These are phyloP conservation scores for Pristionchus entomophagus DNA, from an alignment of 2,888 invertebrate genomes.

Conservation along the genomic window DNA sequence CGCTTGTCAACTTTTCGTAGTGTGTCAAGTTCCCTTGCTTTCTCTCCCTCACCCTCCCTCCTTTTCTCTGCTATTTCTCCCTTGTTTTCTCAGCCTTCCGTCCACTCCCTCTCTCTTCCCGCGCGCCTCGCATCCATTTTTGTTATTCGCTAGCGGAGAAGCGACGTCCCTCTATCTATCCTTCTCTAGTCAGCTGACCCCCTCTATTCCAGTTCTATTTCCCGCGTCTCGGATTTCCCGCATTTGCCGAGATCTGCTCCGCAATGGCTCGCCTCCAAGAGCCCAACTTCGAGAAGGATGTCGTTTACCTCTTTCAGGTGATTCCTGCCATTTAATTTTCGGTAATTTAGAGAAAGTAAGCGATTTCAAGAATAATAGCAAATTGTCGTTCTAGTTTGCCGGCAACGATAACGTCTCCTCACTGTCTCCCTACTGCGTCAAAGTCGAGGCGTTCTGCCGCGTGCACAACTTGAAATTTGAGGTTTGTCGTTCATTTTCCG, in stretches of 20 bases:
- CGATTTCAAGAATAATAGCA: no score
- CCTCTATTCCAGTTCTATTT: neutral
- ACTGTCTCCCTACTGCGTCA: neutral
- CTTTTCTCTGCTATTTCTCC: neutral
- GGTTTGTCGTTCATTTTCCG: neutral
- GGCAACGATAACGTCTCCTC: neutral
- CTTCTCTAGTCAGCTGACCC: neutral
- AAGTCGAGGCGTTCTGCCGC: neutral
- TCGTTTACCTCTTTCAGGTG: constrained; percentile 25
- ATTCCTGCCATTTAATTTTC: neutral
- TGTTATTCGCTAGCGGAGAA: neutral
- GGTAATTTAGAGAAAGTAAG: no score
- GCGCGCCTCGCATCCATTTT: no score
- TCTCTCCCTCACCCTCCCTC: neutral
- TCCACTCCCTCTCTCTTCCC: neutral
- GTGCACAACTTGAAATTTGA: neutral
- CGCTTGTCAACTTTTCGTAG: constrained; percentile 1
- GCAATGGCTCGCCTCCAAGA: neutral
- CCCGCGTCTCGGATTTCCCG: neutral
- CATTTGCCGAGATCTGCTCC: no score
- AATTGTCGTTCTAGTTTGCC: neutral
- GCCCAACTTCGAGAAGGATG: constrained; percentile 1
- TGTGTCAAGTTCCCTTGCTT: neutral
- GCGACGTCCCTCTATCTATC: neutral
- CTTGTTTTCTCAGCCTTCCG: neutral